Conservation (phyloP, 2,113 vertebrate genomes). For the Boleophthalmus pectinirostris region DNA sequence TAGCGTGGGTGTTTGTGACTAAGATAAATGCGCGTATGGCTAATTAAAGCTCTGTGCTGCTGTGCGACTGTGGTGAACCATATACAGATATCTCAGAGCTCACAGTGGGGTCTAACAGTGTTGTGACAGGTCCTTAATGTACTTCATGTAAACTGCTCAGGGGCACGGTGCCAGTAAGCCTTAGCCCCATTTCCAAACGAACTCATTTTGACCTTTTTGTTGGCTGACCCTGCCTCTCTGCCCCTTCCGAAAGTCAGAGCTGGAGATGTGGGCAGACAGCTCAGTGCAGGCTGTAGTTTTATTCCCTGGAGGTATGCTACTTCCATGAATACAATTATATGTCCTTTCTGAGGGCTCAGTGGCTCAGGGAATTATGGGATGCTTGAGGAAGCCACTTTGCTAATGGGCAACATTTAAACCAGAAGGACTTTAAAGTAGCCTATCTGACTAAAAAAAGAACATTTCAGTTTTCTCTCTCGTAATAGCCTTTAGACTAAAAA, state of each 20-base stretch:
- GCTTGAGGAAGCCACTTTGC: conserved; percentile 15
- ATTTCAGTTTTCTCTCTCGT: not conserved
- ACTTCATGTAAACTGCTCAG: conserved; percentile 22
- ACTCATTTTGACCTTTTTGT: conserved; percentile 54
- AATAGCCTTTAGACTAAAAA: not conserved
- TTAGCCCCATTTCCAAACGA: conserved; percentile 29
- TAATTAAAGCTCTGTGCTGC: conserved; percentile 6
- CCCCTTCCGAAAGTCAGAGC: conserved; percentile 29
- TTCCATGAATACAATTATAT: conserved; percentile 24
- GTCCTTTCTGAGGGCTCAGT: conserved; percentile 30
- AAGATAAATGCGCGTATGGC: conserved; percentile 1
- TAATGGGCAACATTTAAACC: conserved; percentile 24
- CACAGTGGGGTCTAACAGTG: conserved; percentile 7
- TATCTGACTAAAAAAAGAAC: conserved; percentile 11
- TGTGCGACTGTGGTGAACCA: conserved; percentile 10
- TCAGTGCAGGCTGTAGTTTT: conserved; percentile 32
- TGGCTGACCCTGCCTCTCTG: conserved; percentile 38
- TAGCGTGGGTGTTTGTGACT: not conserved
- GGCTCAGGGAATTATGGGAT: conserved; percentile 20
- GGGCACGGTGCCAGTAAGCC: conserved; percentile 8
- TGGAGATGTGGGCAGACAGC: conserved; percentile 49
- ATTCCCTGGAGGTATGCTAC: conserved; percentile 32
- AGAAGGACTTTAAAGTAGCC: conserved; percentile 13
- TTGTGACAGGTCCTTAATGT: conserved; percentile 33
- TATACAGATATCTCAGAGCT: conserved; percentile 5